Percentiles rank a stretch among this genome's conserved stretches.
These are phyloP conservation scores for Trissolcus basalis DNA, from an alignment of 1,140 invertebrate genomes.

Conservation along the genomic window DNA sequence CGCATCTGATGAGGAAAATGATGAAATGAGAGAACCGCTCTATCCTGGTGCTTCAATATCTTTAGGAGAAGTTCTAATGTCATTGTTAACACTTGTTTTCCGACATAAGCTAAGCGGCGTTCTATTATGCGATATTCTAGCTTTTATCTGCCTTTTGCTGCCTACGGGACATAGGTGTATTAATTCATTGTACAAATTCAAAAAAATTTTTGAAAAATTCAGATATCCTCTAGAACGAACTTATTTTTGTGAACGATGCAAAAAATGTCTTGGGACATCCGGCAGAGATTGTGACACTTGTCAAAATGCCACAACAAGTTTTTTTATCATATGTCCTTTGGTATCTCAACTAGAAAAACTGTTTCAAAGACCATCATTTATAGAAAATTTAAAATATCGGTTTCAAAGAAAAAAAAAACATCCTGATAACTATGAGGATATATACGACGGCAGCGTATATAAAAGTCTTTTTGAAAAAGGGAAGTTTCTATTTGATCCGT, in stretches of 20 bases:
- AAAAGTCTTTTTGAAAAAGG: constrained; percentile 12
- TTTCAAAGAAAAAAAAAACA: not conserved
- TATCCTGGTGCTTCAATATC: no score
- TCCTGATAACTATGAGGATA: constrained; percentile 43
- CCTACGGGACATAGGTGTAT: no score
- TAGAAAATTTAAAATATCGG: constrained; percentile 12
- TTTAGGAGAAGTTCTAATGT: no score
- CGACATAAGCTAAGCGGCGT: no score
- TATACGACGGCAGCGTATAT: constrained; percentile 46
- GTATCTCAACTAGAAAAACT: constrained; percentile 19
- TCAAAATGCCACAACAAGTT: not conserved
- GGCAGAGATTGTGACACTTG: not conserved
- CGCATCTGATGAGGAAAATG: no score
- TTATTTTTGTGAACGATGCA: constrained; percentile 2
- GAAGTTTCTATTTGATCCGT: constrained; percentile 8
- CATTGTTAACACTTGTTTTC: no score
- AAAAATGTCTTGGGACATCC: not conserved
- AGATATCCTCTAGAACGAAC: not conserved
- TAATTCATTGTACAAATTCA: no score
- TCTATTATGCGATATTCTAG: no score
- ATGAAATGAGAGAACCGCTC: no score
- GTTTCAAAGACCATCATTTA: constrained; percentile 12
- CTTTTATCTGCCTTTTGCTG: no score
- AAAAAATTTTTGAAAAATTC: not conserved
- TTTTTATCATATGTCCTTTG: constrained; percentile 21